Conservation (phyloP, 1,140 invertebrate species). For the Hylyphantes graminicola region DNA sequence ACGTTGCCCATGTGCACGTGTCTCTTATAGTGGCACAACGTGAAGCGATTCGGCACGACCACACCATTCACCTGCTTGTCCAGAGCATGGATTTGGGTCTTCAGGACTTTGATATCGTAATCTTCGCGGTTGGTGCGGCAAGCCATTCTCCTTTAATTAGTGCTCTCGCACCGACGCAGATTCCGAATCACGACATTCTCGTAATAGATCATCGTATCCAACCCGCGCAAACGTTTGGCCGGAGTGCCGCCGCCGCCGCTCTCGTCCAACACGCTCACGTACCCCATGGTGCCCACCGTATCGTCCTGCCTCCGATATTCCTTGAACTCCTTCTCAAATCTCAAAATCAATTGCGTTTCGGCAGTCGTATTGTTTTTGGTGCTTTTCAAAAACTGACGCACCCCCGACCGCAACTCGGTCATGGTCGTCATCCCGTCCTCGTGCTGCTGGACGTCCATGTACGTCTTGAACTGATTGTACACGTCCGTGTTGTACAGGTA, state of each 20-base stretch:
- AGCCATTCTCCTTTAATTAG: constrained; percentile 15
- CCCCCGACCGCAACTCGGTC: not conserved
- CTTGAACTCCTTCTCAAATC: constrained; percentile 29
- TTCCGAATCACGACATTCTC: not conserved
- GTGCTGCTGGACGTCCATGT: constrained; percentile 9
- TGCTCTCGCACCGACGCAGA: not conserved
- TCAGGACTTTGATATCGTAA: not conserved
- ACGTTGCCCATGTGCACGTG: not conserved
- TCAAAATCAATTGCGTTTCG: constrained; percentile 16
- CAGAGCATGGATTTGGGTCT: not conserved
- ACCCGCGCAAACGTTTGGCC: not conserved
- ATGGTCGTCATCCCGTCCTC: constrained; percentile 1
- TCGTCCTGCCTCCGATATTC: not conserved
- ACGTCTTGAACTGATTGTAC: constrained; percentile 12
- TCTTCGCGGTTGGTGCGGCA: not conserved
- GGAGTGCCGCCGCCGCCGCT: no score
- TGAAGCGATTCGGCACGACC: no score
- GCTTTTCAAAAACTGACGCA: constrained; percentile 24
- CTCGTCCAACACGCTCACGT: not conserved
- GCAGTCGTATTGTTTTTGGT: not conserved
- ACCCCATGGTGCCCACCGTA: not conserved
- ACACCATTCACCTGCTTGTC: not conserved
- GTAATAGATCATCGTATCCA: not conserved
- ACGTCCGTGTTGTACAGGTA: constrained; percentile 20
- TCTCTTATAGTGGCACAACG: no score